A percentile compares a stretch with the other conserved stretches of the same genome.
phyloP scores from a whole-genome alignment of 2,113 vertebrate species.

The Tachysurus vachellii region DNA sequence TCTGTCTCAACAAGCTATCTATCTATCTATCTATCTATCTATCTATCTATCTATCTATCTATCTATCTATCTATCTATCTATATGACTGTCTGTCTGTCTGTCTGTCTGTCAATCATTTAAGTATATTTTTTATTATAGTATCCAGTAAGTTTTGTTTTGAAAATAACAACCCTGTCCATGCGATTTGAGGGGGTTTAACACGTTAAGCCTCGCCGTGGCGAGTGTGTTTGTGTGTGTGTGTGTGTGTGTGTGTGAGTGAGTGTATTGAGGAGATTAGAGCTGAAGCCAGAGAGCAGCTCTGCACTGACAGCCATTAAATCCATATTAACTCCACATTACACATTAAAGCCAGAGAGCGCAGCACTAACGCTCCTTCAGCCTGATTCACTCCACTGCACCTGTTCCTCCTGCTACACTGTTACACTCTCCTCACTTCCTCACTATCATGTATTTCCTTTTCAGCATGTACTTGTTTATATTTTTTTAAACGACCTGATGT shows the following conservation, averaged over 20 bases:
- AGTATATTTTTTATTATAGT: not conserved
- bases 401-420: slow-evolving; percentile 46
- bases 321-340: slow-evolving; percentile 78
- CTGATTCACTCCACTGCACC: slow-evolving; percentile 55
- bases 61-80: slow-evolving; percentile 1
- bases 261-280: slow-evolving; percentile 70
- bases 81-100: not conserved
- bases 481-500: not conserved
- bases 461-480: too few relatives aligned
- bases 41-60: slow-evolving; percentile 16
- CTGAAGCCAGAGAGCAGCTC: slow-evolving; percentile 57
- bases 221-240: slow-evolving; percentile 49
- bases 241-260: slow-evolving; percentile 3
- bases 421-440: not conserved
- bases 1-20: not conserved
- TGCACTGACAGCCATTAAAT: slow-evolving; percentile 73
- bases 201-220: slow-evolving; percentile 25
- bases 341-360: slow-evolving; percentile 65
- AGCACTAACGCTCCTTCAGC: slow-evolving; percentile 50
- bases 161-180: slow-evolving; percentile 12
- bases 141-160: slow-evolving; percentile 15
- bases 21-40: slow-evolving; percentile 16
- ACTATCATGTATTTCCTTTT: not conserved
- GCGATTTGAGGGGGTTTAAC: slow-evolving; percentile 36
- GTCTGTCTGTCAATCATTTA: not conserved